Evolutionary conservation across 2,797 vertebrate genomes (phyloP), one percentile per base, ranked within the genome.

Genomic region (Pyrocephalus nanus): DNA sequence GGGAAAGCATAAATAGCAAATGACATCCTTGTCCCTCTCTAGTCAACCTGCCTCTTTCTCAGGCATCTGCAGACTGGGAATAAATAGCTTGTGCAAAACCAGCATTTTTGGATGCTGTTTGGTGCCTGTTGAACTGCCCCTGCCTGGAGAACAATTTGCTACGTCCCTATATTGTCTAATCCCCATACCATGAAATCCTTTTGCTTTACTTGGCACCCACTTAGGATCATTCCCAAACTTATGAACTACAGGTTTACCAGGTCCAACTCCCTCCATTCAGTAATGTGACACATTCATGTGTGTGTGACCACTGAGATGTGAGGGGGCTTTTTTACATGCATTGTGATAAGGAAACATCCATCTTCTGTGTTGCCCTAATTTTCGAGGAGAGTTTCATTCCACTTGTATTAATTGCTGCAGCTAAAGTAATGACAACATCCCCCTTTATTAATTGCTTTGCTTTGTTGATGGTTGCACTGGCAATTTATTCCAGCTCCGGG

Each of bases 1-100:
- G 71, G 74, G 92, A 85, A 75, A 94, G 58, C 83, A 72, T 90
- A 96, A 95, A 94, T 90, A 96, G 88, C 88, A 82, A 81, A 93
- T 67, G 86, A 71, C 84, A 85, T 88, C 77, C 48, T 66, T 58
- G 80, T 67, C 61, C 53, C n/a, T 93, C 26, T 5, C 57, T 86
- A 86, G 83, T 95, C 72, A 87, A 55, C 93, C 77, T 90, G 88
- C 57, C 80, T 88, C 60, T 71, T 81, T 81, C 69, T 92, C 53
- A 55, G 76, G 73, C 65, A 43, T 78, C 92, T 85, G 51, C 78
- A 71, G 74, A 61, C 80, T 95, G 75, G 48, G 30, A 90, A 94
- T 82, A 93, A 94, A 76, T 92, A 91, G 86, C 70, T 93, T 81
- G 38, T 86, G 67, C 77, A 90, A 76, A 94, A 36, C 42, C 43